Evolutionary conservation across 1,140 invertebrate genomes (phyloP).

Genomic region (Drosophila setifemur): DNA sequence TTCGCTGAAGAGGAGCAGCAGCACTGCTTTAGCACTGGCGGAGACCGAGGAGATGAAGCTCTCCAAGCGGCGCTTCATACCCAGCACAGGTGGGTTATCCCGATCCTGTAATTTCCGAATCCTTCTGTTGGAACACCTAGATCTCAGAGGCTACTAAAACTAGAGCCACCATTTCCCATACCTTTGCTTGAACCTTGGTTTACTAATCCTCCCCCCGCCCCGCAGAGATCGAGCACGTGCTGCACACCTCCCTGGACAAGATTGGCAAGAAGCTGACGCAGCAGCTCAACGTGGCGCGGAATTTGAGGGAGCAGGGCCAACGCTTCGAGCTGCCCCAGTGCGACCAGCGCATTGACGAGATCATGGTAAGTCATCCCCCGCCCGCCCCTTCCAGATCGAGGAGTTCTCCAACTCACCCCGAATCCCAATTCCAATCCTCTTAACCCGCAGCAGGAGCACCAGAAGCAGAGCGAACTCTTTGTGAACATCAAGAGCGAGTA

Average conservation of each 20-base stretch:
- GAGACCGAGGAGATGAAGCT: slow-evolving; percentile 32
- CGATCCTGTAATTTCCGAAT: neutral
- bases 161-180: no score
- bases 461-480: slow-evolving; percentile 70
- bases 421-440: neutral
- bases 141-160: no score
- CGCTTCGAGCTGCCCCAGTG: slow-evolving; percentile 60
- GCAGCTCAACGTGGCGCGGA: slow-evolving; percentile 63
- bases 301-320: slow-evolving; percentile 66
- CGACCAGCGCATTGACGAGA: slow-evolving; percentile 62
- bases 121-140: no score
- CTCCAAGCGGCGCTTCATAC: slow-evolving; percentile 60
- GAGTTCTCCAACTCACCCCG: no score
- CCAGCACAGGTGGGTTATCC: slow-evolving; percentile 48
- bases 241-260: slow-evolving; percentile 63
- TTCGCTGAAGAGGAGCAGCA: slow-evolving; percentile 38
- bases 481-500: slow-evolving; percentile 78
- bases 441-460: slow-evolving; percentile 63
- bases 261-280: slow-evolving; percentile 61
- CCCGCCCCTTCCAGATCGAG: no score
- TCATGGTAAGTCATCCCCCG: slow-evolving; percentile 72
- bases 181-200: neutral
- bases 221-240: slow-evolving; percentile 65
- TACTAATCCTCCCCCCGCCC: neutral
- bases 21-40: neutral